A percentile compares a stretch with the other conserved stretches of the same genome.
These are phyloP conservation scores for Periophthalmus modestus DNA, from an alignment of 2,113 vertebrate species.

Conservation along the genomic window DNA sequence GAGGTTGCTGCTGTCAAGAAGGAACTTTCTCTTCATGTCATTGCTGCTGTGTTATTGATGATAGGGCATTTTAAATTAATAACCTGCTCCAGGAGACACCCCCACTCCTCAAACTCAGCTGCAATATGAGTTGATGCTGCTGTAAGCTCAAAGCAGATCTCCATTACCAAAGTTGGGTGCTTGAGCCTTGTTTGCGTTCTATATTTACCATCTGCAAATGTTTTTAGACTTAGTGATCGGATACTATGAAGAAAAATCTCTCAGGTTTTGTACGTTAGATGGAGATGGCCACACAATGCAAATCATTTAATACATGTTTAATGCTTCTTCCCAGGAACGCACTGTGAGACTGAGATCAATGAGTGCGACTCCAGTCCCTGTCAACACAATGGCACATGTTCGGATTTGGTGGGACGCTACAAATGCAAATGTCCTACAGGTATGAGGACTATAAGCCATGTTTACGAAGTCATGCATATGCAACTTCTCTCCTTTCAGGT, in stretches of 20 bases:
- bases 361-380: conserved; percentile 76
- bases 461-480: conserved; percentile 1
- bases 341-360: conserved; percentile 75
- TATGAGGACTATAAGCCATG: conserved; percentile 43
- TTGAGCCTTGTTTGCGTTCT: conserved; percentile 21
- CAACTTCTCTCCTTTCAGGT: neutral
- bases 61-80: conserved; percentile 66
- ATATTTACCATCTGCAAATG: conserved; percentile 1
- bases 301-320: neutral
- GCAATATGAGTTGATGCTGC: conserved; percentile 46
- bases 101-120: conserved; percentile 32
- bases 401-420: conserved; percentile 67
- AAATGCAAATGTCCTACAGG: conserved; percentile 80
- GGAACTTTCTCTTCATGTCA: conserved; percentile 56
- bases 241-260: neutral
- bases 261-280: neutral
- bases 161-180: conserved; percentile 27
- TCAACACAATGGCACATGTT: conserved; percentile 79
- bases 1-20: conserved; percentile 55
- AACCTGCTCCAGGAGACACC: conserved; percentile 51
- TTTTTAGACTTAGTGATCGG: neutral
- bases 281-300: conserved; percentile 5
- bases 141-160: conserved; percentile 41
- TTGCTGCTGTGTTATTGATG: conserved; percentile 66
- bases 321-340: conserved; percentile 63